Evolutionary conservation across 2,888 invertebrate species (phyloP), one percentile per base, ranked within the genome.

Genomic region (Pterostichus niger): DNA sequence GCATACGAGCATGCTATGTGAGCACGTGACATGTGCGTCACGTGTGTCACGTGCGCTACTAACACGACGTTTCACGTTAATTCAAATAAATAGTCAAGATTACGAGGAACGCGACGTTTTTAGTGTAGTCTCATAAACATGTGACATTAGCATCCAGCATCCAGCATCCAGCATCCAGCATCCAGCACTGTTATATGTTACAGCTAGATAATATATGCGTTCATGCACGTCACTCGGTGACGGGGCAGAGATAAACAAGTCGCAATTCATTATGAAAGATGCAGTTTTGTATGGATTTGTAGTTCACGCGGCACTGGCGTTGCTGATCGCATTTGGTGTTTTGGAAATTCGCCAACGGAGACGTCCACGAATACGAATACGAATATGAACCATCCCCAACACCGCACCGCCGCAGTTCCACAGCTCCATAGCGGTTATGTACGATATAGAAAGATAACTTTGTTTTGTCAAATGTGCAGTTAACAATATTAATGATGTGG

Each of bases 71-170:
- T 33, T 52, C 49, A 49, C 15, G 64, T 68, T 80, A 80, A 52
- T 68, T 80, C 52, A 33, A 80, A 80, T 71, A 11, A 71, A 73
- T 81, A 73, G 81, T 71, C 44, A 73, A 81, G 71, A 81, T 81
- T 73, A 81, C 49, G 40, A 81, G 73, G 40, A 52, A 73, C 75
- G 15, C 46, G 78, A 81, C 56, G 52, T 73, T 81, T 81, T 81
- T 73, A 81, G 52, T 81, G 73, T 81, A 73, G 81, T 73, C 40
- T 81, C 73, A 73, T 81, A 81, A 81, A 81, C 73, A 81, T 81
- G 73, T 24, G 24, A 24, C 24, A 24, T 24, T 3, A 24, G 24
- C 24, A 24, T 1, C 24, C 24, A 1, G 24, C 24, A 24, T 1
- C 24, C 24, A 24, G 24, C 24, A 24, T n/a, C n/a, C n/a, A 24